Evolutionary conservation across 2,797 vertebrate species (phyloP).

Genomic region (Coregonus sp.): DNA sequence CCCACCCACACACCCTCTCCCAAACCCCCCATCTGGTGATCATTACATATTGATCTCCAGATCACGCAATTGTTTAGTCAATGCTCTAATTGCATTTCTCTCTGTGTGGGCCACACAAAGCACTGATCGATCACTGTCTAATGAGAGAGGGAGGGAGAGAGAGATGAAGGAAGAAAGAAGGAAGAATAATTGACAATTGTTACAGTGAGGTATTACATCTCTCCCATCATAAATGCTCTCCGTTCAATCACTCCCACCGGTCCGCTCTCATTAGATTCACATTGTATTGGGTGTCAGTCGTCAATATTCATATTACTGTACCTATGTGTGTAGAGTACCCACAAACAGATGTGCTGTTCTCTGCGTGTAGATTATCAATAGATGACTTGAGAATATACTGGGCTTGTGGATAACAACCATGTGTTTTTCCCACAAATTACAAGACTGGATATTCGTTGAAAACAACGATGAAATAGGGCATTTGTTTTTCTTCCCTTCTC

Average conservation of each 20-base stretch:
- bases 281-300: constrained; percentile 47
- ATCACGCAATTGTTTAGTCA: constrained; percentile 70
- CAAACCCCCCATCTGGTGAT: constrained; percentile 52
- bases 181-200: constrained; percentile 2
- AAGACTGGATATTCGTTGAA: not conserved
- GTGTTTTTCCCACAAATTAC: not conserved
- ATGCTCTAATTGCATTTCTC: constrained; percentile 72
- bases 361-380: not conserved
- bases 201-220: constrained; percentile 18
- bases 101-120: constrained; percentile 51
- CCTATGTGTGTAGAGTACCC: not conserved
- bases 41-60: constrained; percentile 72
- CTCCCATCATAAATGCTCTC: constrained; percentile 43
- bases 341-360: not conserved
- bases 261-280: constrained; percentile 58
- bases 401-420: too few species aligned
- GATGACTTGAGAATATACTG: constrained; percentile 12
- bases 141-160: constrained; percentile 58
- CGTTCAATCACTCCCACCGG: constrained; percentile 45
- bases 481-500: constrained; percentile 32
- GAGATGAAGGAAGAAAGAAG: not conserved
- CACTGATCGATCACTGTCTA: constrained; percentile 67
- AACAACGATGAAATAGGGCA: constrained; percentile 22
- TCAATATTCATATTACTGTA: constrained; percentile 13
- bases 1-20: constrained; percentile 22